Conservation (phyloP, 1,140 invertebrate genomes). For the Nixonia krombeini region DNA sequence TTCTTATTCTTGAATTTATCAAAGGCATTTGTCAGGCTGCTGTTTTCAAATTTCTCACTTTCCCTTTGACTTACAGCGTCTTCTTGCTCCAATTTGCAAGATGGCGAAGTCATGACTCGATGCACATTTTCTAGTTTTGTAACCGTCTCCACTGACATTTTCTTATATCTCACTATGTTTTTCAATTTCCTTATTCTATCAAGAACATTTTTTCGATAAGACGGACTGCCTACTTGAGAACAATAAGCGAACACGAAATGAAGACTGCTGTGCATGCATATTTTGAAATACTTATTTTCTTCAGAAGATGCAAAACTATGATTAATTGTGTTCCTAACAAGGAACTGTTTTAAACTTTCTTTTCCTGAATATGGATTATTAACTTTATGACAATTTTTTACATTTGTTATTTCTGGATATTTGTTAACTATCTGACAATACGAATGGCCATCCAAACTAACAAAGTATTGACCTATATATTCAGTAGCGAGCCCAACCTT, state of each 20-base stretch:
- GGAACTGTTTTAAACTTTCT: not conserved
- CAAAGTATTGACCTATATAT: constrained; percentile 51
- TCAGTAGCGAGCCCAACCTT: constrained; percentile 56
- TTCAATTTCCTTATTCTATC: constrained; percentile 11
- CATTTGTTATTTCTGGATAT: not conserved
- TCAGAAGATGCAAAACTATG: not conserved
- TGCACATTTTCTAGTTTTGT: not conserved
- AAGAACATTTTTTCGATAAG: constrained; percentile 38
- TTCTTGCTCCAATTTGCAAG: constrained; percentile 4
- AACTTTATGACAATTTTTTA: not conserved
- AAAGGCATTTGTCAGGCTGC: constrained; percentile 18
- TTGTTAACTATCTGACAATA: constrained; percentile 47
- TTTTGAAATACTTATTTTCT: constrained; percentile 25
- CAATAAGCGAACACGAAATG: constrained; percentile 55
- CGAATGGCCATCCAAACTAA: constrained; percentile 45
- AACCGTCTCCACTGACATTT: not conserved
- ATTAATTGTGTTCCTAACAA: no score
- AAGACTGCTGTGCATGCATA: constrained; percentile 56
- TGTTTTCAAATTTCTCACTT: not conserved
- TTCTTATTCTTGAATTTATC: constrained; percentile 17
- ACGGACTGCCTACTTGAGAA: constrained; percentile 40
- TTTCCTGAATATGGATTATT: not conserved
- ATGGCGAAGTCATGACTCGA: no score
- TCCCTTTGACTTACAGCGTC: not conserved
- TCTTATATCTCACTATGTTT: not conserved